Evolutionary conservation across 2,113 vertebrate genomes (phyloP), one percentile per base, ranked within the genome.

Genomic region (Datnioides undecimradiatus): DNA sequence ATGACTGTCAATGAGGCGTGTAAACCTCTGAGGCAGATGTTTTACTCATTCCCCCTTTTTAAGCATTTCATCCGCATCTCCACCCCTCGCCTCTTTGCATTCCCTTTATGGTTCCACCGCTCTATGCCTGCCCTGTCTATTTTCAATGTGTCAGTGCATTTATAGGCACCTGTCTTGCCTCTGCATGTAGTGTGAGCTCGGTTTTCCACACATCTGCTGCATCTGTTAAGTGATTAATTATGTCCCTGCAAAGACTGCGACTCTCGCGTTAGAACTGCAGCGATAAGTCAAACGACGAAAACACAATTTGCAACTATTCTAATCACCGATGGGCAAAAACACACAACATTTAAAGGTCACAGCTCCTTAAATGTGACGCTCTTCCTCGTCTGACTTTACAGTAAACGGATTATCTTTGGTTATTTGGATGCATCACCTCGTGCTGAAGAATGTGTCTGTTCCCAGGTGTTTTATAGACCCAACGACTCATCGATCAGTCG

Each of bases 1-100:
- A 69, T 46, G 55, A 67, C 34, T 83, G 41, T 49, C 46, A 77
- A 49, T 62, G 33, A 86, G 60, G 40, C 43, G n/a, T 3, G 16
- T 9, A 41, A 68, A 67, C 45, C 19, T 65, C 23, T 9, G 6
- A 58, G 82, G 31, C 66, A 63, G 58, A 49, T 71, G 67, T 71
- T 62, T 73, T 41, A 59, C 29, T 10, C 13, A 16, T 68, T 36
- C 2, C 17, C 68, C 17, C 68, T 59, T 51, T 27, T 73, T 43
- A 38, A 29, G 29, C 33, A 27, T 38, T 43, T 68, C 45, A 73
- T 34, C 62, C 8, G 31, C 27, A 79, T 33, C 43, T 5, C n/a
- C 48, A 73, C 43, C 51, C 73, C n/a, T n/a, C n/a, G n/a, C 40
- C 31, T 33, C 73, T 46, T n/a, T n/a, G n/a, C 0, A 10, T 0